Conservation (phyloP, 92 coral and sea anemone species). For the Phenganax subtilis region DNA sequence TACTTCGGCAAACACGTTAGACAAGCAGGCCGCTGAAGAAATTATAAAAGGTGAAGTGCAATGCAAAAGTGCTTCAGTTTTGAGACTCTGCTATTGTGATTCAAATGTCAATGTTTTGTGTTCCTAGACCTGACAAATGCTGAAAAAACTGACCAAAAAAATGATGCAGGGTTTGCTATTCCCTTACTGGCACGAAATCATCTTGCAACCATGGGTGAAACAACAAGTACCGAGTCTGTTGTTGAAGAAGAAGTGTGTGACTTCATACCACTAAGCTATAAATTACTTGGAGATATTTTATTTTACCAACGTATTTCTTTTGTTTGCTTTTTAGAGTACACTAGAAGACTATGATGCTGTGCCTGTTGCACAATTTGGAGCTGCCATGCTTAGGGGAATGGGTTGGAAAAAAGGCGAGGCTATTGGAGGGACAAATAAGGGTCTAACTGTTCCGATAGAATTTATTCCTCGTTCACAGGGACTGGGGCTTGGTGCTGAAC, state of each 20-base stretch:
- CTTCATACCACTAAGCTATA: background rate
- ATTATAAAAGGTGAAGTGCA: conserved; percentile 62
- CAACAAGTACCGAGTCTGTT: background rate
- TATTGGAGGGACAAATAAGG: conserved; percentile 90
- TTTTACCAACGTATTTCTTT: background rate
- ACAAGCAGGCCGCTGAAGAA: conserved; percentile 84
- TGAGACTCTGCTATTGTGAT: background rate
- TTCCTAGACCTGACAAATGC: conserved; percentile 23
- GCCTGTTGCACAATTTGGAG: conserved; percentile 83
- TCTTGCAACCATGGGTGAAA: conserved; percentile 9
- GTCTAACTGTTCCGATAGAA: conserved; percentile 87
- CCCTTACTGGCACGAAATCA: conserved; percentile 56
- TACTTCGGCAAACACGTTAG: conserved; percentile 51
- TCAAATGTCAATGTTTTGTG: background rate
- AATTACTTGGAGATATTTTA: background rate
- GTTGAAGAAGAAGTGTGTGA: conserved; percentile 18
- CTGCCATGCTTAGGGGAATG: conserved; percentile 97
- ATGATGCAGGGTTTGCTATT: conserved; percentile 51
- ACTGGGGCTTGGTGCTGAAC: conserved; percentile 88
- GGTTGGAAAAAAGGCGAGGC: conserved; percentile 98
- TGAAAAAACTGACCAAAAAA: conserved; percentile 40
- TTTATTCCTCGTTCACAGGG: conserved; percentile 94
- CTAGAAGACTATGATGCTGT: conserved; percentile 77
- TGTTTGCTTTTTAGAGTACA: conserved; percentile 56
- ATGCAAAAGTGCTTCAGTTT: background rate